Base-by-base conservation (phyloP, 2,888 invertebrate species). In the Aporophyla lueneburgensis region DNA sequence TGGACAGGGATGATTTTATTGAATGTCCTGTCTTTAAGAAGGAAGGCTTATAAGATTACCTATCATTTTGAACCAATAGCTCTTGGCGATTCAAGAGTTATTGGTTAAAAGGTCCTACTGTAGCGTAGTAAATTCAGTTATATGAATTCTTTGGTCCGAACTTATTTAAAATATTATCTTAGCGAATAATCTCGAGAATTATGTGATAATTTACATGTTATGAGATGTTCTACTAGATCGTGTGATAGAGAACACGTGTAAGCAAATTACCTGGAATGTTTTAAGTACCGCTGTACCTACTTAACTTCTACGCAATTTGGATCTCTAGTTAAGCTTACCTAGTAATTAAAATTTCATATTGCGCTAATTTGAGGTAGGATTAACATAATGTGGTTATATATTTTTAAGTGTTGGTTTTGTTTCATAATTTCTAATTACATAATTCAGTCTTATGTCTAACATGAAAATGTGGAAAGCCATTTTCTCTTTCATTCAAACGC, bases 21-120 rank as follows among this genome's bases (percentile, higher is more conserved):
- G 51, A 70, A 85, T 74, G 63, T 68, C 63, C 58, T 61, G 77
- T 12, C 63, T 85, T 69, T 53, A 61, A 58, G 66, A 58, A 59
- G 43, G 58, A 46, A 49, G 40, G 24, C 56, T n/a, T 71, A 33
- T 7, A 74, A n/a, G 59, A 83, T 84, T 67, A 61, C 67, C 63
- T 68, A 71, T 73, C 85, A 72, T 81, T 51, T 67, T 63, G 59
- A 70, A 61, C 46, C 63, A 86, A 83, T 81, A 75, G 81, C 81
- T 74, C 69, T 80, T 67, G 77, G 67, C 71, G 58, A 69, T 65
- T 51, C 46, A 56, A 71, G 24, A 56, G 56, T n/a, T 58, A 49
- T 74, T 74, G 62, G 43, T 70, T 72, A 72, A 83, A 49, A 62
- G 27, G 33, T 69, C 71, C 40, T 70, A 27, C 56, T 14, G 27